Evolutionary conservation across 1,140 invertebrate genomes (phyloP), one percentile per base, ranked within the genome.

Genomic region (Magallana angulata): DNA sequence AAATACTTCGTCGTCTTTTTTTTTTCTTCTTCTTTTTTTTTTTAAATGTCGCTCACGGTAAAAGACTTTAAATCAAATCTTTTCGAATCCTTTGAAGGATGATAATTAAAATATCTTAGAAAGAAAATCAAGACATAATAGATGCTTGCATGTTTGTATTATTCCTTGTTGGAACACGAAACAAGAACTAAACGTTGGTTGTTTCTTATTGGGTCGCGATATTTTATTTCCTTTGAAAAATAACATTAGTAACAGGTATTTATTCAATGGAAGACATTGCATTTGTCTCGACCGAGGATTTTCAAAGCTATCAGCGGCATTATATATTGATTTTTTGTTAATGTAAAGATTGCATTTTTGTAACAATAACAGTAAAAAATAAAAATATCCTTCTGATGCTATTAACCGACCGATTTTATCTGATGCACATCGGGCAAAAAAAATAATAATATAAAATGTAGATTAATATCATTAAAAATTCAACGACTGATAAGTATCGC

Each of bases 391-490:
- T 48, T 48, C 36, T 48, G 36, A 30, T 62, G 68, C 68, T 11
- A 76, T 76, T 76, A 30, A 76, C 68, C 3, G 36, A 18, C 24
- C 9, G 68, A 76, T 12, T 30, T 76, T 76, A 76, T 76, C 68
- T 76, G 68, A 76, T 76, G 24, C 24, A 30, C 36, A 48, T 5
- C 36, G 36, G 5, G 5, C 36, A 48, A 48, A 48, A 76, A 71
- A 24, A 76, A 48, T 48, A 76, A 30, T 71, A 71, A 76, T 76
- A 76, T 76, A 9, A 76, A 30, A 30, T 76, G 18, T 14, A 30
- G 68, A 76, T 76, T 76, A 76, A 76, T 76, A 18, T 76, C 68
- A 76, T 76, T 76, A 76, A 76, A 76, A 76, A 76, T 76, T 76
- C 68, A 76, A 30, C 68, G 1, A 9, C 68, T 76, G 68, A 76